Evolutionary conservation across 2,888 invertebrate species (phyloP), one percentile per base, ranked within the genome.

Genomic region (Leptinotarsa tumamoca): DNA sequence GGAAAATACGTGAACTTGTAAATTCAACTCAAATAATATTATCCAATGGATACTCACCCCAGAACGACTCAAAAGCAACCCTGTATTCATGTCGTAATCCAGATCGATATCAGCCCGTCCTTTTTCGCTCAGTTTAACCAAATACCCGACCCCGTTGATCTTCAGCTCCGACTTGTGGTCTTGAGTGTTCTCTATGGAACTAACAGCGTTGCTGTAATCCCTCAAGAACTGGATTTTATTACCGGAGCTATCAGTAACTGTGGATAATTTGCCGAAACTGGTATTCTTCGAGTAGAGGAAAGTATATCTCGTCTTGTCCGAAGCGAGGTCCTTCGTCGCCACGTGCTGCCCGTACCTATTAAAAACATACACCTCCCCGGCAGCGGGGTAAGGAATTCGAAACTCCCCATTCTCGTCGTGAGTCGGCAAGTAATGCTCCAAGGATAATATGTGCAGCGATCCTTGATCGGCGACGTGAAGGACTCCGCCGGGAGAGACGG

Each of bases 201-300:
- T 97, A 63, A 96, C 98, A 75, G 95, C 94, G 84, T 96, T 95
- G 86, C 95, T 96, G 87, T 97, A 98, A 88, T 98, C 98, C 81
- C 98, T 91, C 71, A 96, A 89, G 86, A 98, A 94, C 85, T 96
- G 95, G 83, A 99, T 95, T 90, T 96, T 96, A 86, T 97, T 95
- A 80, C 97, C 97, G 4, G 97, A 96, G 75, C 96, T 95, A 88
- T 98, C 98, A 2, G 96, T 97, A 3, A 99, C 97, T 1, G 96
- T 96, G 0, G 96, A 96, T 72, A 99, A 90, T 86, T 96, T 96
- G 0, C 98, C 98, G 84, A 97, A 98, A 86, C 96, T 97, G 10
- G 97, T 97, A 87, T 97, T 98, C 86, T 98, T 98, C 68, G 97
- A 98, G 90, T 99, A 99, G 33, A 98, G 91, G 90, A 99, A 99